Base-by-base conservation (phyloP, 1,140 invertebrate species). In the Papilio polyxenes region DNA sequence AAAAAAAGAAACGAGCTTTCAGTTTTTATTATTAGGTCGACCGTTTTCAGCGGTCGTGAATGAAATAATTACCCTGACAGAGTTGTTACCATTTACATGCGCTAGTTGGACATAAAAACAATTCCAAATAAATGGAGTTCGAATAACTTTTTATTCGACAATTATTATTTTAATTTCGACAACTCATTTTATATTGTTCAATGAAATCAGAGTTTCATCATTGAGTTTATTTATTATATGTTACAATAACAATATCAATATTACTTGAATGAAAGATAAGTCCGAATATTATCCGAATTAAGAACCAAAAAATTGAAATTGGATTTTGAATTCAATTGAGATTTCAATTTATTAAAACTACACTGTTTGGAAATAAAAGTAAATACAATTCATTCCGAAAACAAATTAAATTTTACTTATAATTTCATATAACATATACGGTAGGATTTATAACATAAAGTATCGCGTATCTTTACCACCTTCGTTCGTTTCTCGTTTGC, bases 1-100 rank as follows among this genome's bases (percentile, higher is more conserved):
- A 72, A 72, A 72, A 72, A 72, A 31, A 15, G 15, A 72, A 31
- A 9, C 31, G 8, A 15, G 69, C 69, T 15, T 74, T 74, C 31
- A 74, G 37, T 74, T 74, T 51, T 51, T 75, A 75, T 49, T 31
- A 75, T 4, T 20, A 51, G 9, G n/a, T 20, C 40, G 48, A 40
- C 13, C 37, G 23, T 40, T 74, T 74, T 17, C 23, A 51, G 7
- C 48, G 75, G 48, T 49, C 44, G 40, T 75, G 40, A 44, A 44
- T 75, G 44, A 75, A 75, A 75, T 48, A 75, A 75, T 75, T 75
- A 75, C 40, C 48, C n/a, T 75, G 40, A 75, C 48, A 23, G 44
- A 75, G 15, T 75, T 75, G n/a, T 44, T 48, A 13, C 17, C n/a
- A 48, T 51, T 75, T 49, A 17, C 48, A 75, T 49, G 75, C 75